These are phyloP conservation scores for Drosophila lacertosa DNA, from an alignment of 1,140 invertebrate genomes.

Conservation along the genomic window DNA sequence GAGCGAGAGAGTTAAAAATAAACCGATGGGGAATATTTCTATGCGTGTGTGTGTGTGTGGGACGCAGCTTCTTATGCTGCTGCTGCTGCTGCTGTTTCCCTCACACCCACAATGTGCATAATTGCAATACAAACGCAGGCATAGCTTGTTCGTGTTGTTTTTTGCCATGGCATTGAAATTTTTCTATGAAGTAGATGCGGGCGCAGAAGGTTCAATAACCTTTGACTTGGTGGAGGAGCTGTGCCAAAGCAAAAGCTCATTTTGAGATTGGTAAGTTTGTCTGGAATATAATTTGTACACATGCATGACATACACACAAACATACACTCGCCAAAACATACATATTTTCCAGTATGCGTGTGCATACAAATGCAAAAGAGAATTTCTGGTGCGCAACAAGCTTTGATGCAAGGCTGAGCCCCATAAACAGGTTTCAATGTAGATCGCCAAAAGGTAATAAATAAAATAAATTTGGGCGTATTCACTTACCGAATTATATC, in stretches of 20 bases:
- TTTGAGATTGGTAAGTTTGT: conserved; percentile 21
- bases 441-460: conserved; percentile 7
- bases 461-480: conserved; percentile 6
- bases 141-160: conserved; percentile 28
- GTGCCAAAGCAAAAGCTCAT: conserved; percentile 55
- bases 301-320: conserved; percentile 10
- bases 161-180: conserved; percentile 71
- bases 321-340: background rate
- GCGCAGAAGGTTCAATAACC: conserved; percentile 63
- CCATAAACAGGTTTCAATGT: conserved; percentile 59
- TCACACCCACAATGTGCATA: conserved; percentile 57
- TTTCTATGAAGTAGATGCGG: conserved; percentile 70
- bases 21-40: conserved; percentile 42
- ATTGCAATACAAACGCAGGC: conserved; percentile 53
- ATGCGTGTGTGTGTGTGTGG: conserved; percentile 19
- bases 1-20: conserved; percentile 66
- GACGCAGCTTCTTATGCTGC: conserved; percentile 51
- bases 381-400: conserved; percentile 54
- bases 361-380: conserved; percentile 22
- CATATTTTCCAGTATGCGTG: no score
- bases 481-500: conserved; percentile 58
- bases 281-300: conserved; percentile 18
- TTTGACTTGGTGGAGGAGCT: conserved; percentile 50
- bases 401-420: conserved; percentile 29
- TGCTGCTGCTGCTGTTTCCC: conserved; percentile 27